phyloP scores from a whole-genome alignment of 2,113 vertebrate species.

The Dendropsophus ebraccatus region DNA sequence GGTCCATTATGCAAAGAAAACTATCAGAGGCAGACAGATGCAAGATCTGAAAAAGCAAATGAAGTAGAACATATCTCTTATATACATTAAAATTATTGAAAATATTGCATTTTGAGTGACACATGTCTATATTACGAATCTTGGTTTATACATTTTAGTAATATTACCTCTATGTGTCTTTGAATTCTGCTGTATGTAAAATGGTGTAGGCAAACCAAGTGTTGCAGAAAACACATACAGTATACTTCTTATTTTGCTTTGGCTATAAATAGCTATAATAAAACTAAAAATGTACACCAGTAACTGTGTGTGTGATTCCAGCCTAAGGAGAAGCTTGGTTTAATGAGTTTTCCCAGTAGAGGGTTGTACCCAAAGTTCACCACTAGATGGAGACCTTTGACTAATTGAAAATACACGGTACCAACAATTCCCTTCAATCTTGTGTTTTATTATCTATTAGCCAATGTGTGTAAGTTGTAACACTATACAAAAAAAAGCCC shows the following conservation, averaged over 20 bases:
- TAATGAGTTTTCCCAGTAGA: neutral
- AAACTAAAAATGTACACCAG: too few species aligned
- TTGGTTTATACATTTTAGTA: too few species aligned
- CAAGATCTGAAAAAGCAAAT: neutral
- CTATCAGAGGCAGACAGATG: neutral
- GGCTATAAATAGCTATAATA: too few species aligned
- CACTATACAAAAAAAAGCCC: too few species aligned
- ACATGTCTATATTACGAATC: neutral
- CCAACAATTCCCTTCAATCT: neutral
- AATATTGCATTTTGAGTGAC: neutral
- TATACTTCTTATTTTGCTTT: too few species aligned
- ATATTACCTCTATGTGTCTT: neutral
- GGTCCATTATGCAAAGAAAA: neutral
- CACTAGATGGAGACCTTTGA: slow-evolving; percentile 1
- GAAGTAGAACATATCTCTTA: neutral
- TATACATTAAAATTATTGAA: neutral
- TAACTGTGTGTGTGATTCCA: neutral
- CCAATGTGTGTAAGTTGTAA: too few species aligned
- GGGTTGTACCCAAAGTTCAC: neutral
- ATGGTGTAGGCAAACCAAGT: too few species aligned
- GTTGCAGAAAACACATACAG: too few species aligned
- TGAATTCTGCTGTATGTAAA: neutral
- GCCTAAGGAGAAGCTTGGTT: neutral
- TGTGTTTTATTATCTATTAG: too few species aligned
- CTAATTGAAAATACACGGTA: neutral